These are phyloP conservation scores for Gymnoscelis rufifasciata DNA, from an alignment of 2,888 invertebrate genomes.

Conservation along the genomic window DNA sequence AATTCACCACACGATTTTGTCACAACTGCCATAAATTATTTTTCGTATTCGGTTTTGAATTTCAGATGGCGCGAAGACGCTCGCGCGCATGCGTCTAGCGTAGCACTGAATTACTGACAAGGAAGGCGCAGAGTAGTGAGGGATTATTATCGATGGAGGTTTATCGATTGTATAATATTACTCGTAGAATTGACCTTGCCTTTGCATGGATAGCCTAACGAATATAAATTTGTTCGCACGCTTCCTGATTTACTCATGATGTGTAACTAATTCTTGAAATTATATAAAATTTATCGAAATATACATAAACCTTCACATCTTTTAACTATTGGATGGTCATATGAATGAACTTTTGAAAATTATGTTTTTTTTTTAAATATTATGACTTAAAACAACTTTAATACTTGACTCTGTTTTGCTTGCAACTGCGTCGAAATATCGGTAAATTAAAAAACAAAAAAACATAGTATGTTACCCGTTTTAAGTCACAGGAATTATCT, in stretches of 20 bases:
- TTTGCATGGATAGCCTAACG: neutral
- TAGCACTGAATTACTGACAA: constrained; percentile 61
- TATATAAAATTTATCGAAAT: no score
- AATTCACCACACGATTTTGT: constrained; percentile 64
- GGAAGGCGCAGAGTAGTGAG: constrained; percentile 48
- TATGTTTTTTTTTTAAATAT: no score
- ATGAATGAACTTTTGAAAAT: no score
- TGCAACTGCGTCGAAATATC: no score
- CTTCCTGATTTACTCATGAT: constrained; percentile 12
- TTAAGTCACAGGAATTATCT: no score
- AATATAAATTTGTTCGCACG: neutral
- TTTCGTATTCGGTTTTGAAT: constrained; percentile 39
- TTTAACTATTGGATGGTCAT: no score
- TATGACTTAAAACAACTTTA: no score
- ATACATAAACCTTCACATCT: no score
- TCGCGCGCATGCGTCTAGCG: constrained; percentile 67
- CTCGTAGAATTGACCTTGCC: neutral
- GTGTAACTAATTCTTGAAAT: neutral
- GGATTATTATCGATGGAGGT: constrained; percentile 27
- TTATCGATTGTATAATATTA: constrained; percentile 17
- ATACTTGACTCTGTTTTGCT: no score
- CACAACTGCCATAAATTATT: constrained; percentile 72
- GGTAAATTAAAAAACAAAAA: no score
- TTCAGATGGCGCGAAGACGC: constrained; percentile 44
- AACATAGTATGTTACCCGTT: no score